Evolutionary conservation across 2,888 invertebrate genomes (phyloP), one percentile per base, ranked within the genome.

Genomic region (Sicus ferrugineus): DNA sequence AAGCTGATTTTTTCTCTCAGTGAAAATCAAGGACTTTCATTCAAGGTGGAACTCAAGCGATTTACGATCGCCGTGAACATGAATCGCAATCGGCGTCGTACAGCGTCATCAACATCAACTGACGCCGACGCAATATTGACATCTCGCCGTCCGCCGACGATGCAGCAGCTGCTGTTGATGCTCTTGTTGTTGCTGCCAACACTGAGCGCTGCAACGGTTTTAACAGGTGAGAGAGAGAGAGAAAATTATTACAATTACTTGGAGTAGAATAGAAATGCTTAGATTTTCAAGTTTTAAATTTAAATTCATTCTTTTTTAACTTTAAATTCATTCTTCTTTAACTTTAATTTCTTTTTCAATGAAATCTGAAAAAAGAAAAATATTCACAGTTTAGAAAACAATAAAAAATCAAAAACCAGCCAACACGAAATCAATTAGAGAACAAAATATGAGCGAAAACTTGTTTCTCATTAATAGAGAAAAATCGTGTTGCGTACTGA

Each of bases 221-320:
- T 56, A 26, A 26, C 66, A 66, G 66, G 66, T 66, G 46, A 66
- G 65, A 46, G 30, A 11, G 26, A 11, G 26, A 16, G n/a, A n/a
- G n/a, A n/a, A n/a, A n/a, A n/a, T n/a, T n/a, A 34, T 34, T 7
- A 34, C 14, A 14, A 34, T 34, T 7, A 34, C 14, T 7, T 14
- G 34, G n/a, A n/a, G n/a, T n/a, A n/a, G n/a, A n/a, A n/a, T n/a
- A n/a, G n/a, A n/a, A n/a, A n/a, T n/a, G n/a, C n/a, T n/a, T n/a
- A n/a, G n/a, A n/a, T n/a, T n/a, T n/a, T n/a, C n/a, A n/a, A n/a
- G n/a, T n/a, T n/a, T n/a, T n/a, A n/a, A n/a, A n/a, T n/a, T n/a
- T n/a, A n/a, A n/a, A n/a, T n/a, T n/a, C n/a, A n/a, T n/a, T n/a
- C n/a, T n/a, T n/a, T n/a, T n/a, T n/a, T n/a, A n/a, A n/a, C 38